These are phyloP conservation scores for Chironomus tentans DNA, from an alignment of 2,888 invertebrate species.

Conservation along the genomic window DNA sequence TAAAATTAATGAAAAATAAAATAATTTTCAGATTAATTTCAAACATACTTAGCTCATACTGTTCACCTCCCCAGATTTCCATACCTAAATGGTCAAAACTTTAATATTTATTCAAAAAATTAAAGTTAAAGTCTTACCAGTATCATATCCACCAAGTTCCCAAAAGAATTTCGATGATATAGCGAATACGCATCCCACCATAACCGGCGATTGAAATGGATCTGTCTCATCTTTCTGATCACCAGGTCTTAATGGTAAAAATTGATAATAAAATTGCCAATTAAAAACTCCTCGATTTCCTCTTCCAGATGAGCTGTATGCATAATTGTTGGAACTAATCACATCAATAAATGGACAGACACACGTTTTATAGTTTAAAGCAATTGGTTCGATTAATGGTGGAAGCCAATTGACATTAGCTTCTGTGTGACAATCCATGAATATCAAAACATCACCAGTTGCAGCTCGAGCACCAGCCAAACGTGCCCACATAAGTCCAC, in stretches of 20 bases:
- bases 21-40: too few species aligned
- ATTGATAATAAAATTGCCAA: conserved; percentile 18
- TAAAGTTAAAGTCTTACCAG: conserved; percentile 43
- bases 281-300: conserved; percentile 54
- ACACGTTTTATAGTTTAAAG: conserved; percentile 69
- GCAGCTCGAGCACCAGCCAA: conserved; percentile 73
- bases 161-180: conserved; percentile 87
- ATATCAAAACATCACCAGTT: conserved; percentile 68
- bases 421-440: conserved; percentile 86
- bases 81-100: background rate
- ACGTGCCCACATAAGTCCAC: conserved; percentile 79
- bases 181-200: conserved; percentile 96
- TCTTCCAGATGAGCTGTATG: conserved; percentile 60
- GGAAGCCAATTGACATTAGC: conserved; percentile 88
- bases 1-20: too few species aligned
- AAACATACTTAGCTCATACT: conserved; percentile 94
- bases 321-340: conserved; percentile 51
- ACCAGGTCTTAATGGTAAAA: conserved; percentile 2
- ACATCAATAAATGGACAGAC: conserved; percentile 94
- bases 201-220: conserved; percentile 69
- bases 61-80: conserved; percentile 59
- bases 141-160: conserved; percentile 91
- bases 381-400: conserved; percentile 83
- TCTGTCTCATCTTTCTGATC: conserved; percentile 32
- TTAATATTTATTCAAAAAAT: too few species aligned